These are phyloP conservation scores for Strix aluco DNA, from an alignment of 2,113 vertebrate genomes.

Conservation along the genomic window DNA sequence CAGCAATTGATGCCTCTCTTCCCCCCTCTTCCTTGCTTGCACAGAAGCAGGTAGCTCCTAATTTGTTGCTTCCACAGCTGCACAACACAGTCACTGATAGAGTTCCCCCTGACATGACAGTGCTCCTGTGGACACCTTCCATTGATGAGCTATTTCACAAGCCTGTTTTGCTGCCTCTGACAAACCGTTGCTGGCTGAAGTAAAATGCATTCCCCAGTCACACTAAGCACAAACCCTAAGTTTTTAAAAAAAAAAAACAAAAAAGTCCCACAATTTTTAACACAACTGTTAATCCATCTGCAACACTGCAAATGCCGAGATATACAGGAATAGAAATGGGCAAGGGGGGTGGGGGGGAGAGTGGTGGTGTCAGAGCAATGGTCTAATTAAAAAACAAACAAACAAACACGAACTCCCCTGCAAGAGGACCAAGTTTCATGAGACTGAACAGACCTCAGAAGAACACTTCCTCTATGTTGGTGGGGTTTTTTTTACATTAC, in stretches of 20 bases:
- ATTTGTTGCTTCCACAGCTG: neutral
- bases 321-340: neutral
- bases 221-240: neutral
- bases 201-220: neutral
- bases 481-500: neutral
- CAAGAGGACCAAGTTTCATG: neutral
- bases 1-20: neutral
- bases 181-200: neutral
- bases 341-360: neutral
- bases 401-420: neutral
- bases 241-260: no score
- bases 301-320: neutral
- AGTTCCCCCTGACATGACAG: neutral
- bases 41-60: neutral
- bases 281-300: neutral
- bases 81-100: accelerated
- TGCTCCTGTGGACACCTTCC: neutral
- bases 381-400: neutral
- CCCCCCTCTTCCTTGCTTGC: neutral
- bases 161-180: neutral
- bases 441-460: neutral
- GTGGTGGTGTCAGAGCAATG: neutral
- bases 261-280: neutral
- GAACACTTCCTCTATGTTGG: neutral
- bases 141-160: neutral